A percentile compares a stretch with the other conserved stretches of the same genome.
These are phyloP conservation scores for Micoletzkya japonica DNA, from an alignment of 2,888 invertebrate genomes.

Conservation along the genomic window DNA sequence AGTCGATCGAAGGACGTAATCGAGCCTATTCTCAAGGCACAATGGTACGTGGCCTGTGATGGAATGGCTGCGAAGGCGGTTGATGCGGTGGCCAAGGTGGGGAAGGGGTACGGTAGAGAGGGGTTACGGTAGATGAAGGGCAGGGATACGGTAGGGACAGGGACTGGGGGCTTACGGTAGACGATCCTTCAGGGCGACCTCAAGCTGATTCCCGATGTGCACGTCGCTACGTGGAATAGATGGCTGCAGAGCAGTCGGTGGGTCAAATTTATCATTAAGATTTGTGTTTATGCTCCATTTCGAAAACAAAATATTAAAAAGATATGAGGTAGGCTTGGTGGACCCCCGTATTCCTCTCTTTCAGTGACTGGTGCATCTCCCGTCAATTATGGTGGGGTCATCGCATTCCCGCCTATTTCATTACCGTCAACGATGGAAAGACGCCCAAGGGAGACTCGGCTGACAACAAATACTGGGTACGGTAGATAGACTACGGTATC, in stretches of 20 bases:
- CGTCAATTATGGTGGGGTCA: slow-evolving; percentile 99
- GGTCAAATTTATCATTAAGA: neutral
- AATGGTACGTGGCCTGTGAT: slow-evolving; percentile 86
- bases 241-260: slow-evolving; percentile 90
- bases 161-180: slow-evolving; percentile 67
- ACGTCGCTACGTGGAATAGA: slow-evolving; percentile 88
- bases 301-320: neutral
- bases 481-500: neutral
- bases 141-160: neutral
- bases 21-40: slow-evolving; percentile 91
- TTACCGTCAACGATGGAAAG: slow-evolving; percentile 65
- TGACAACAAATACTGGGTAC: slow-evolving; percentile 64
- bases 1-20: slow-evolving; percentile 95
- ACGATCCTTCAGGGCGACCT: slow-evolving; percentile 73
- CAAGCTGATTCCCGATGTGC: slow-evolving; percentile 85
- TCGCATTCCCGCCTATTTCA: slow-evolving; percentile 88
- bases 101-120: neutral
- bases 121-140: neutral
- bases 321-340: too few species aligned
- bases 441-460: slow-evolving; percentile 44
- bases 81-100: slow-evolving; percentile 65
- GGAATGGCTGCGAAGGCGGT: slow-evolving; percentile 87
- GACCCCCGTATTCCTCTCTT: too few species aligned
- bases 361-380: slow-evolving; percentile 96
- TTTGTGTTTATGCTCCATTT: neutral